phyloP scores from a whole-genome alignment of 2,888 invertebrate species.

The Eupithecia subumbrata region DNA sequence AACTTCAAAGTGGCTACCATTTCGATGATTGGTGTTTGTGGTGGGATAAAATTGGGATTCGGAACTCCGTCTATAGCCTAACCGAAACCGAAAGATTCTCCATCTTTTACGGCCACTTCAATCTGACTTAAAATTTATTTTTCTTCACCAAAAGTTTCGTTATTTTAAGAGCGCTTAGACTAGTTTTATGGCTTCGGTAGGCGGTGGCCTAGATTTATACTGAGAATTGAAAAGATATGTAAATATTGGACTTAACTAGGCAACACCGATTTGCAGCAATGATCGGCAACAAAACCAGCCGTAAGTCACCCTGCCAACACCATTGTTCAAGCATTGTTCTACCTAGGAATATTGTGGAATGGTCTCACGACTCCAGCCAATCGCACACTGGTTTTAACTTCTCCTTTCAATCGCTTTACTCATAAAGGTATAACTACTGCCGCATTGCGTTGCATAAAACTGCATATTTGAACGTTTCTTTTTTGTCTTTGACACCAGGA shows the following conservation, averaged over 20 bases:
- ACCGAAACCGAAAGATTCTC: too few species aligned
- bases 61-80: neutral
- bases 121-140: neutral
- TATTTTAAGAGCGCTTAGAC: neutral
- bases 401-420: conserved; percentile 56
- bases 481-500: neutral
- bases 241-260: neutral
- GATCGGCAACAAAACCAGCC: conserved; percentile 72
- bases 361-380: conserved; percentile 58
- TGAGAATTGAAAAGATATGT: neutral
- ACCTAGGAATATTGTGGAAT: conserved; percentile 72
- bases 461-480: conserved; percentile 12
- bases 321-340: conserved; percentile 81
- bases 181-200: neutral
- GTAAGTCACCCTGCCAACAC: conserved; percentile 58
- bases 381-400: conserved; percentile 70
- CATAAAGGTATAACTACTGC: conserved; percentile 62
- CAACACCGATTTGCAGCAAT: conserved; percentile 47
- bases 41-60: neutral
- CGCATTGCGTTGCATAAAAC: conserved; percentile 62
- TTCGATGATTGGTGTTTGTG: neutral
- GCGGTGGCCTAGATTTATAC: neutral
- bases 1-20: conserved; percentile 9
- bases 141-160: neutral
- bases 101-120: neutral